phyloP scores from a whole-genome alignment of 2,888 invertebrate genomes.

The Tribolium freemani region DNA sequence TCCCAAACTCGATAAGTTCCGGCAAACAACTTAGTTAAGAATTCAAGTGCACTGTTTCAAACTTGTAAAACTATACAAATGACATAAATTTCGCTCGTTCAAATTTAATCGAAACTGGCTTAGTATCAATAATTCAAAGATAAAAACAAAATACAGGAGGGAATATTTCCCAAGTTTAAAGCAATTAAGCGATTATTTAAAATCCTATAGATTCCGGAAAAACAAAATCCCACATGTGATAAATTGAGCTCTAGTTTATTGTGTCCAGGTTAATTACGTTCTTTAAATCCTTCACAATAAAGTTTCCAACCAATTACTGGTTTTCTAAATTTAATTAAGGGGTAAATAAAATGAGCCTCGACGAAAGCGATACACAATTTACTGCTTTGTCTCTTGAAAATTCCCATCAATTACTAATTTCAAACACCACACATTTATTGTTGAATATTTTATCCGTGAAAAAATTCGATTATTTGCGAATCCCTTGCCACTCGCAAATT shows the following conservation, averaged over 20 bases:
- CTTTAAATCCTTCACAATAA: constrained; percentile 27
- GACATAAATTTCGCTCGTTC: not conserved
- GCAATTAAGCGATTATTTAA: constrained; percentile 23
- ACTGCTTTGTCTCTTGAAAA: not conserved
- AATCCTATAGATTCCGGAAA: constrained; percentile 4
- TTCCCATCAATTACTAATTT: not conserved
- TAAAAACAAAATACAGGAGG: not conserved
- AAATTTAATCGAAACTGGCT: not conserved
- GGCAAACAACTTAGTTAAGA: not conserved
- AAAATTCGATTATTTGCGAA: too few relatives aligned
- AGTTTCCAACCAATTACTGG: constrained; percentile 13
- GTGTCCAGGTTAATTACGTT: constrained; percentile 31
- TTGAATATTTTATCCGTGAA: too few relatives aligned
- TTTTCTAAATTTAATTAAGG: constrained; percentile 27
- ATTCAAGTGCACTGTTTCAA: not conserved
- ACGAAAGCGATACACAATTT: not conserved
- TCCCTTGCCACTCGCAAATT: constrained; percentile 11
- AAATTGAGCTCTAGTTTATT: constrained; percentile 19
- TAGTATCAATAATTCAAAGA: constrained; percentile 1
- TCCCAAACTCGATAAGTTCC: not conserved
- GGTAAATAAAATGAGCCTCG: constrained; percentile 4
- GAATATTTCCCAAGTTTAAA: not conserved
- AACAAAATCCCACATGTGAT: constrained; percentile 13
- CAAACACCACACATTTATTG: not conserved
- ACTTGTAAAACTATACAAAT: not conserved